phyloP scores from a whole-genome alignment of 2,888 invertebrate species.

The Hyalella azteca region DNA sequence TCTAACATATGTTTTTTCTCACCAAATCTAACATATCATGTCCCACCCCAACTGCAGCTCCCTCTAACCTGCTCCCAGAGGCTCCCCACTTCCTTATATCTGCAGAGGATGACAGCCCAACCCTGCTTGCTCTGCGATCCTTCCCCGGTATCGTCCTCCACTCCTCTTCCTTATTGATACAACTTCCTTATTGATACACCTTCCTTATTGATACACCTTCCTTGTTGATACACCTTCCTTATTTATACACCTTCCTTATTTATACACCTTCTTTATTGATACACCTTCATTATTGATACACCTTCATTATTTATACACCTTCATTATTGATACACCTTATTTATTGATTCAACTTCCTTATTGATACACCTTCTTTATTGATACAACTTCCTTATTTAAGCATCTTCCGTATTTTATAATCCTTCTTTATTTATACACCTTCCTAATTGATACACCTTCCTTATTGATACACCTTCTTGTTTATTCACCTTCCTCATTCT shows the following conservation, averaged over 20 bases:
- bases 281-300: not conserved
- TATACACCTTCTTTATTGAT: not conserved
- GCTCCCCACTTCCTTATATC: constrained; percentile 4
- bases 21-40: not conserved
- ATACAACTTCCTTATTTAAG: too few relatives aligned
- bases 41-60: not conserved
- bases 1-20: not conserved
- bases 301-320: not conserved
- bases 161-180: not conserved
- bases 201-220: not conserved
- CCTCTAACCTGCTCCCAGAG: not conserved
- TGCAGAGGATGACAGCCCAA: not conserved
- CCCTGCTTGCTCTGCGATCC: not conserved
- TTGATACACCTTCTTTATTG: too few relatives aligned
- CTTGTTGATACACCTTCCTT: not conserved
- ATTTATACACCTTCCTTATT: not conserved
- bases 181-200: not conserved
- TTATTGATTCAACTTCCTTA: too few relatives aligned
- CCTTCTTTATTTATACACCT: too few relatives aligned
- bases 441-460: too few relatives aligned
- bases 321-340: too few relatives aligned
- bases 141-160: not conserved
- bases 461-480: too few relatives aligned
- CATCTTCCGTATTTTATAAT: too few relatives aligned
- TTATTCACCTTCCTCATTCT: too few relatives aligned